A percentile compares a stretch with the other conserved stretches of the same genome.
Evolutionary conservation across 2,797 vertebrate species (phyloP).

Genomic region (Phrynocephalus forsythii): DNA sequence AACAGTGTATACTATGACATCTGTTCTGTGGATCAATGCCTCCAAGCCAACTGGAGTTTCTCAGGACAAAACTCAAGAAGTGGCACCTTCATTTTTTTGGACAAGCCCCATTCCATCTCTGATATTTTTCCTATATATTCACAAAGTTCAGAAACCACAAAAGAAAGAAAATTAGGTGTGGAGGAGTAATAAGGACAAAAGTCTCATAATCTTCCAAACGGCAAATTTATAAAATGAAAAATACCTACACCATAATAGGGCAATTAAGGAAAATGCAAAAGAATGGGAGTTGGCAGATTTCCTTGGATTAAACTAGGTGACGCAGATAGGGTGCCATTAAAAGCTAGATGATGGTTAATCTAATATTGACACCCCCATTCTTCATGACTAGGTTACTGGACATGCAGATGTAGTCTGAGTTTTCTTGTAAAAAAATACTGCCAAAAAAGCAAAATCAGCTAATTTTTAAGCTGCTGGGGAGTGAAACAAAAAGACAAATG

Average conservation of each 20-base stretch:
- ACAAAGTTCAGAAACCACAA: slow-evolving; percentile 9
- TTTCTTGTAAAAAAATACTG: too few relatives aligned
- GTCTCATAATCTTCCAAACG: neutral
- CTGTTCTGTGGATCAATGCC: slow-evolving; percentile 40
- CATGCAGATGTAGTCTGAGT: too few relatives aligned
- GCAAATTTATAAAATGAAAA: too few relatives aligned
- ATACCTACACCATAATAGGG: neutral
- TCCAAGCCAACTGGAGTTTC: slow-evolving; percentile 57
- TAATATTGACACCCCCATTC: too few relatives aligned
- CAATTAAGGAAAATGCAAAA: neutral
- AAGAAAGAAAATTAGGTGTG: neutral
- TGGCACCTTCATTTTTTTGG: slow-evolving; percentile 36
- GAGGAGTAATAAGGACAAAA: neutral
- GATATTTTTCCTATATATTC: slow-evolving; percentile 66
- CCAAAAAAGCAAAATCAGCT: too few relatives aligned
- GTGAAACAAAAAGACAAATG: too few relatives aligned
- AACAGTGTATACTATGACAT: slow-evolving; percentile 55
- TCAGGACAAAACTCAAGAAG: slow-evolving; percentile 40
- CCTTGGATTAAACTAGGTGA: too few relatives aligned
- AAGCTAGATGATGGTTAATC: too few relatives aligned
- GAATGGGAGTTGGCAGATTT: neutral
- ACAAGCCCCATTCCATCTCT: slow-evolving; percentile 46
- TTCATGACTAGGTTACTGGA: too few relatives aligned
- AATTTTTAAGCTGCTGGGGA: too few relatives aligned
- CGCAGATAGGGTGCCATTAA: too few relatives aligned